phyloP scores from a whole-genome alignment of 2,113 vertebrate genomes.

The Uropsilus gracilis region DNA sequence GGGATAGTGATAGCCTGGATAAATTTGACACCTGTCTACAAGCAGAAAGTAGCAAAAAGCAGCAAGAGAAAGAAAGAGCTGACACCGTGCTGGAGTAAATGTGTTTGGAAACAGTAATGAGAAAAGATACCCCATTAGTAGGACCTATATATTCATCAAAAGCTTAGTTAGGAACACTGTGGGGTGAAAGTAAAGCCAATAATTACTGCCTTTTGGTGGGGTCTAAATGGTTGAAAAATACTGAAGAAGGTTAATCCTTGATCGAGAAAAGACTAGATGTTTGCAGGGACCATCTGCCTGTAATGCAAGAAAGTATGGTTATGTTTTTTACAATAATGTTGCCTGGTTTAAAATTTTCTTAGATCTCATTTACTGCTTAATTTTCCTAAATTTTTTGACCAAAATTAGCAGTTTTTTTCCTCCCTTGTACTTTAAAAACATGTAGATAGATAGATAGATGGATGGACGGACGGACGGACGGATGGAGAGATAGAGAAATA shows the following conservation, averaged over 20 bases:
- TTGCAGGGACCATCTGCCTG: neutral
- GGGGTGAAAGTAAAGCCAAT: neutral
- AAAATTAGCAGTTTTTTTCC: neutral
- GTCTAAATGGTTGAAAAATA: neutral
- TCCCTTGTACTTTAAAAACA: neutral
- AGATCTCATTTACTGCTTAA: constrained; percentile 16
- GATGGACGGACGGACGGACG: too few species aligned
- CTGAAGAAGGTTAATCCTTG: neutral
- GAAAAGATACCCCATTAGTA: neutral
- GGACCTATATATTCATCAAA: neutral
- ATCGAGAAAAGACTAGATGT: neutral
- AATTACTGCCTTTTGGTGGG: neutral
- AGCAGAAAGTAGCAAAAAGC: neutral
- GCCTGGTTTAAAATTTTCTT: neutral
- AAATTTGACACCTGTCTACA: neutral
- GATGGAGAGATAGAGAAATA: too few species aligned
- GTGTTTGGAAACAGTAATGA: neutral
- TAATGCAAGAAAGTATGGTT: neutral
- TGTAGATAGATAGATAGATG: too few species aligned
- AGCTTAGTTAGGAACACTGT: neutral
- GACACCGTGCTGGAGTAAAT: neutral
- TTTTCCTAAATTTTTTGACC: constrained; percentile 1
- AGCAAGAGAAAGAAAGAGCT: neutral
- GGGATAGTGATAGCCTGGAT: neutral
- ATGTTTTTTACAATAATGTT: neutral